phyloP scores from a whole-genome alignment of 2,888 invertebrate genomes.

The Mimachlamys varia region DNA sequence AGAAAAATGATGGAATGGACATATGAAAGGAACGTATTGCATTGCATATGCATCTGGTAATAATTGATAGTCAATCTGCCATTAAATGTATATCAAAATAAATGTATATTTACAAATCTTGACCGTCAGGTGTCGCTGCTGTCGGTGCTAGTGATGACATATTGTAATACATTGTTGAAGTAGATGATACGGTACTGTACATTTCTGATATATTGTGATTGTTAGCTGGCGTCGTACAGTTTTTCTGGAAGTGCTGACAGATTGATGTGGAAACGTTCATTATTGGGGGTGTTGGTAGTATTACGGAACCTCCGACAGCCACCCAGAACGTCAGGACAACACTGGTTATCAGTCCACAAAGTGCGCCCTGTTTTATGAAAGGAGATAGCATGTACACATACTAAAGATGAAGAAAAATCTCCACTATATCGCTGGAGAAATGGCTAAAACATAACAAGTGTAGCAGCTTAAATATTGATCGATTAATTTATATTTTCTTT shows the following conservation, averaged over 20 bases:
- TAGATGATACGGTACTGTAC: background rate
- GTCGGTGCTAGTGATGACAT: constrained; percentile 13
- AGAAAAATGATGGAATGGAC: too few species aligned
- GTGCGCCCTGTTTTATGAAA: constrained; percentile 61
- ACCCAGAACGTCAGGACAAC: constrained; percentile 70
- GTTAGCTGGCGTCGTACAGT: constrained; percentile 46
- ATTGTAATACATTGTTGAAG: background rate
- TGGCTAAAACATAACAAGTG: too few species aligned
- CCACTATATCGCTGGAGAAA: too few species aligned
- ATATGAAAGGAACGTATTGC: too few species aligned
- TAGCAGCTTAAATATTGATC: too few species aligned
- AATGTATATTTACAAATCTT: constrained; percentile 43
- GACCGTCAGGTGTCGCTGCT: constrained; percentile 21
- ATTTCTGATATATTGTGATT: background rate
- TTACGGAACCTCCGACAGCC: constrained; percentile 69
- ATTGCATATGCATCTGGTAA: too few species aligned
- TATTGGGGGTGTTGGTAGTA: constrained; percentile 59
- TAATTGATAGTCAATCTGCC: too few species aligned
- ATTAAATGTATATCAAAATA: background rate
- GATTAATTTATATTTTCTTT: too few species aligned
- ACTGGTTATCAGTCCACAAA: constrained; percentile 63
- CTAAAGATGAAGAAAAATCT: too few species aligned
- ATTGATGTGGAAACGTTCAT: constrained; percentile 56
- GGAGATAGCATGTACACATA: too few species aligned
- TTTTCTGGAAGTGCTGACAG: constrained; percentile 57